Conservation (phyloP, 2,113 vertebrate species). For the Anser cygnoides region DNA sequence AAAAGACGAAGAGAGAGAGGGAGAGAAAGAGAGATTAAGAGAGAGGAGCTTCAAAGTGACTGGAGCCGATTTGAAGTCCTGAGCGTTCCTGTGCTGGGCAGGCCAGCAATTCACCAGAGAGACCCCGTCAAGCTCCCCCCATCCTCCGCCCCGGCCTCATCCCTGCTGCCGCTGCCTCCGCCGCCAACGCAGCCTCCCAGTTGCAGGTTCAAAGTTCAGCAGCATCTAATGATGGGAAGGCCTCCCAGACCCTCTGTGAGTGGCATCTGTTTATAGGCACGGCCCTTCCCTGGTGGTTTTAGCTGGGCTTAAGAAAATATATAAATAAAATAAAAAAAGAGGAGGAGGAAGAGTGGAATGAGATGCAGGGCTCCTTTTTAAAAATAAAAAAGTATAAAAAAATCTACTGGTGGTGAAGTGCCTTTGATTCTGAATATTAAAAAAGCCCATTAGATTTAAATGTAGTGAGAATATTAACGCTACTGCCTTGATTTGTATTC, state of each 20-base stretch:
- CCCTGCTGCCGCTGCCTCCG: conserved; percentile 16
- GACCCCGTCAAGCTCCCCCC: conserved; percentile 56
- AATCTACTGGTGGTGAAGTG: not conserved
- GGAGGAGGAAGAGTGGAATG: not conserved
- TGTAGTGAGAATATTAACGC: conserved; percentile 51
- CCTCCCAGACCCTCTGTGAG: conserved; percentile 57
- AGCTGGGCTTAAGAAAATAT: not conserved
- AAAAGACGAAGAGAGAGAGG: not conserved
- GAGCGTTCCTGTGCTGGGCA: conserved; percentile 68
- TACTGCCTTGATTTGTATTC: conserved; percentile 64
- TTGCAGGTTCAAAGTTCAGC: conserved; percentile 74
- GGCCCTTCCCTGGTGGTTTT: conserved; percentile 66
- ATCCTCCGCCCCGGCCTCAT: not conserved
- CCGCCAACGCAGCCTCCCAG: conserved; percentile 40
- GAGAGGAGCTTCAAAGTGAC: conserved; percentile 75
- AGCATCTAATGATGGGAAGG: conserved; percentile 71
- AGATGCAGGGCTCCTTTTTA: not conserved
- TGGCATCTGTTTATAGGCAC: conserved; percentile 66
- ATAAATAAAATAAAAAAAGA: not conserved
- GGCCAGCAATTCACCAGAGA: conserved; percentile 75
- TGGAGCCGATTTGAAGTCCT: conserved; percentile 74
- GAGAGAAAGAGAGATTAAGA: conserved; percentile 65
- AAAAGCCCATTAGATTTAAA: conserved; percentile 51
- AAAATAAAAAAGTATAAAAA: not conserved
- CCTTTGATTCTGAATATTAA: conserved; percentile 74